Evolutionary conservation across 2,113 vertebrate species (phyloP), one percentile per base, ranked within the genome.

Genomic region (Ammodytes dubius): DNA sequence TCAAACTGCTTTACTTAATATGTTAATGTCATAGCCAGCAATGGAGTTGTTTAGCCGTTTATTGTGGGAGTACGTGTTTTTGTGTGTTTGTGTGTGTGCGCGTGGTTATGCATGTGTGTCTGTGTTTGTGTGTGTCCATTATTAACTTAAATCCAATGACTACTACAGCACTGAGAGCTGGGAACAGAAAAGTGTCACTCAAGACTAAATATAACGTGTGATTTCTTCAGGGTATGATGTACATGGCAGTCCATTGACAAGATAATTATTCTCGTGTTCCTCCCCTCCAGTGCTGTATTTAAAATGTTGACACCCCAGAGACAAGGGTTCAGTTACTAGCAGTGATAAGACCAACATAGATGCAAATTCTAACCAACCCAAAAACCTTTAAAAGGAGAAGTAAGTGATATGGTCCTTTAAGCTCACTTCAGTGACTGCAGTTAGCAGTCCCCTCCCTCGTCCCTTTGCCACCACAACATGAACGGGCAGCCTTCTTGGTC

Each of bases 1-100:
- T 59, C 57, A 52, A 87, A 72, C 50, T 67, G 64, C 40, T 81
- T 79, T 74, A 84, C 68, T 85, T 86, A 87, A 88, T 79, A 84
- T 87, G 73, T 74, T 84, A 87, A 87, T 87, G 61, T 49, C 47
- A 82, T 42, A 0, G 12, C 27, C 5, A 10, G 58, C 45, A 77
- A 27, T 39, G 37, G 8, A 57, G 42, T 9, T 46, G 37, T 67
- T 54, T 6, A 27, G 45, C 6, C 5, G 35, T 85, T 77, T 11
- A 46, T 17, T 40, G 39, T 70, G 43, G 35, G 70, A n/a, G 39
- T 10, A 11, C 3, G n/a, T 14, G 40, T 14, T 11, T 70, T 14
- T 27, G 17, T 39, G 11, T 46, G 65, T 14, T 11, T 70, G 19
- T 27, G 17, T 39, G 11, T 46, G 65, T 52, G 10, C 11, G 45